phyloP scores from a whole-genome alignment of 1,140 invertebrate species.

The Leptinotarsa defecta region DNA sequence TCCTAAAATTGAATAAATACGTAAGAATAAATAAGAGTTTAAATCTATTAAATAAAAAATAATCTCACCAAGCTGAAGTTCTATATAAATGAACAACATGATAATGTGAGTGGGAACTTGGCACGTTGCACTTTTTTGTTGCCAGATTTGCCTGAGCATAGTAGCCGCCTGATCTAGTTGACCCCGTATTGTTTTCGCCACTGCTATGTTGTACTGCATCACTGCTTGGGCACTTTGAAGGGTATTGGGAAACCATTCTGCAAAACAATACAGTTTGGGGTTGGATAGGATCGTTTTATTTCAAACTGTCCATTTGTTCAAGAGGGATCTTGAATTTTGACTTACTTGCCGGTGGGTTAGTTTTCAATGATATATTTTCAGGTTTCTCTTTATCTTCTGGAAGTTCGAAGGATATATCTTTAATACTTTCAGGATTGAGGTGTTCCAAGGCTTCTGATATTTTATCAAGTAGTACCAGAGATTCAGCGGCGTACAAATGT shows the following conservation, averaged over 20 bases:
- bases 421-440: conserved; percentile 78
- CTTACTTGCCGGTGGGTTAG: conserved; percentile 53
- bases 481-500: conserved; percentile 88
- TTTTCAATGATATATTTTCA: conserved; percentile 55
- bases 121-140: conserved; percentile 59
- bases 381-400: conserved; percentile 49
- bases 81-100: conserved; percentile 74
- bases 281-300: too few species aligned
- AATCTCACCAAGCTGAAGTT: conserved; percentile 68
- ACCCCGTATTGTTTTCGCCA: conserved; percentile 75
- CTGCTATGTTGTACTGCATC: conserved; percentile 80
- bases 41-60: conserved; percentile 19
- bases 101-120: conserved; percentile 74
- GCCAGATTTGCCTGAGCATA: conserved; percentile 70
- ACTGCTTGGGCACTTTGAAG: conserved; percentile 69
- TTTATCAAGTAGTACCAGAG: conserved; percentile 81
- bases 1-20: conserved; percentile 58
- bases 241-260: conserved; percentile 73
- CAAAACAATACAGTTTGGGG: conserved; percentile 30
- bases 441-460: conserved; percentile 83
- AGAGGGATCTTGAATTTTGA: neutral
- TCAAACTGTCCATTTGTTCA: too few species aligned
- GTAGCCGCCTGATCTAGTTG: conserved; percentile 76
- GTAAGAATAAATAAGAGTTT: neutral
- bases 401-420: conserved; percentile 60